Evolutionary conservation across 2,888 invertebrate species (phyloP), one percentile per base, ranked within the genome.

Genomic region (Alviniconcha strummeri): DNA sequence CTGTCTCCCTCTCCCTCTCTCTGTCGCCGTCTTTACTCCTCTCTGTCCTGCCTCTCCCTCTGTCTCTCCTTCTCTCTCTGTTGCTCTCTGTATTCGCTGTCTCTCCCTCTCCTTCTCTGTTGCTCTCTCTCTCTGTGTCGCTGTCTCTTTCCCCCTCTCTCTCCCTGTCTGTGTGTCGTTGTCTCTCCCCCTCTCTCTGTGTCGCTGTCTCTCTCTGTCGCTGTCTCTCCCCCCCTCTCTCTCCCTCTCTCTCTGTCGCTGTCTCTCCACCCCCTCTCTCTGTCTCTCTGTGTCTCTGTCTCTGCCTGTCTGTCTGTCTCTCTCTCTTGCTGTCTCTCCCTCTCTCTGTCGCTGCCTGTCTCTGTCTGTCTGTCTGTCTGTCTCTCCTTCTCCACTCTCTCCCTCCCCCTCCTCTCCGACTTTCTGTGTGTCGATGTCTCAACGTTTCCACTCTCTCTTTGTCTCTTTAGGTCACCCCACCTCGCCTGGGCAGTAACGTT

Each of bases 301-400:
- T 75, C 5, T 75, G 15, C 52, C 11, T 52, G 13, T 75, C 7
- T 75, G 55, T 75, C 15, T 17, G 15, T 75, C 57, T 76, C 57
- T 76, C 8, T 76, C 56, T 76, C 13, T 60, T 8, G 57, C 52
- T 78, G 13, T 78, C 52, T 78, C 36, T 78, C 36, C 60, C 0
- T 78, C 78, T 81, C 36, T 81, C 81, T 81, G 2, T 78, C 78
- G 19, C 11, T 76, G n/a, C 57, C 3, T 80, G 56, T 80, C 80
- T 80, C 19, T 80, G 17, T 69, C 69, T 80, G 56, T 78, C 57
- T 57, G 56, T 57, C 78, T 55, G 56, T 57, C 78, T 57, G 17
- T 78, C 57, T 78, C 4, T 78, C 57, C 7, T 5, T 57, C 60
- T 36, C 19, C 19, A 13, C 55, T 54, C 76, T 76, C 76, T 54